These are phyloP conservation scores for Pristionchus pacificus DNA, from an alignment of 1,140 invertebrate genomes.

Conservation along the genomic window DNA sequence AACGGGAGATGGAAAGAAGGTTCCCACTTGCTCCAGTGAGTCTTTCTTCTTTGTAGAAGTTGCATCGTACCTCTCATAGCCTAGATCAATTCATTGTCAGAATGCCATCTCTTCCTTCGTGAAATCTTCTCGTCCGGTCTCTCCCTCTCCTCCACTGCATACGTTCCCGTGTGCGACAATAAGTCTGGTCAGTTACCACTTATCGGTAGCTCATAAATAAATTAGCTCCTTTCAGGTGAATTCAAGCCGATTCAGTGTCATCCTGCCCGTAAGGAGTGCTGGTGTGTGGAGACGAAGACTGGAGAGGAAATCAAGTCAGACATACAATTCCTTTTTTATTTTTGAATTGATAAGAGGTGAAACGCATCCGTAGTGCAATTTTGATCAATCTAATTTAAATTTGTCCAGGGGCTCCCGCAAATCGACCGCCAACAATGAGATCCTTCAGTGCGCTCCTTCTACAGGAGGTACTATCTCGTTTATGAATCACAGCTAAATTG, in stretches of 20 bases:
- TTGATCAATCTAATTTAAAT: too few relatives aligned
- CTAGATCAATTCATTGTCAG: too few relatives aligned
- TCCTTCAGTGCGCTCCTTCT: too few relatives aligned
- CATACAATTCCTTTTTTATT: too few relatives aligned
- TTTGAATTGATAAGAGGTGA: too few relatives aligned
- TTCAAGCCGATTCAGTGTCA: background rate
- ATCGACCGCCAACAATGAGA: too few relatives aligned
- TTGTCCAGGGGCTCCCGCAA: too few relatives aligned
- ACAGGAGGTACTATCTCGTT: too few relatives aligned
- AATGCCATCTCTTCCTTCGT: background rate
- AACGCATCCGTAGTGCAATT: too few relatives aligned
- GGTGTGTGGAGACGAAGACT: background rate
- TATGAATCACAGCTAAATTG: too few relatives aligned
- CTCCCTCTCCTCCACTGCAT: background rate
- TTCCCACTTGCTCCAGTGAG: background rate
- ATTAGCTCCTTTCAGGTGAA: background rate
- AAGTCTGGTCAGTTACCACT: background rate
- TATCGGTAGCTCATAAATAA: background rate
- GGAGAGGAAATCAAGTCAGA: background rate
- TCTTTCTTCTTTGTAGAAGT: background rate
- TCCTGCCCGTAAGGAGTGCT: background rate
- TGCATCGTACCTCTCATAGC: background rate
- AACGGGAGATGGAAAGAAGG: background rate
- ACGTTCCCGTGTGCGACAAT: background rate
- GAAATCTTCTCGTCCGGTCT: background rate